Conservation (phyloP, 1,140 invertebrate species). For the Danaus melanippus region DNA sequence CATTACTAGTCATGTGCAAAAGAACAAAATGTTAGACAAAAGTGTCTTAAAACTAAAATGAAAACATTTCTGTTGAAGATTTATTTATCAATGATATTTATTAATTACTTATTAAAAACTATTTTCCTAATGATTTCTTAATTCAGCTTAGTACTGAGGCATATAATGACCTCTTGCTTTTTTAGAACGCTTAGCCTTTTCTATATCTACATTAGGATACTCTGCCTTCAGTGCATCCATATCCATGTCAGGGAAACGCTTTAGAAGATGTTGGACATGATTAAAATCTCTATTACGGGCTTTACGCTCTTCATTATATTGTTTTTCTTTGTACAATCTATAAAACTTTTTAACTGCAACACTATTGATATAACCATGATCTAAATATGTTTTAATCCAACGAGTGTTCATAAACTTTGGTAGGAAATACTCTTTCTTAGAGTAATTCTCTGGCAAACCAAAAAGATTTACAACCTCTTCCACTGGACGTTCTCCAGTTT, state of each 20-base stretch:
- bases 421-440: constrained; percentile 41
- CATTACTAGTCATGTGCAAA: too few relatives aligned
- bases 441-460: constrained; percentile 73
- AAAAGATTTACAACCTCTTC: constrained; percentile 74
- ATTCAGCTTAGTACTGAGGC: constrained; percentile 54
- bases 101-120: neutral
- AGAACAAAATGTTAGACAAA: too few relatives aligned
- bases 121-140: neutral
- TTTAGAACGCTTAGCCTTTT: constrained; percentile 73
- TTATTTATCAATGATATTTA: constrained; percentile 1
- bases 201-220: constrained; percentile 84
- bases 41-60: too few relatives aligned
- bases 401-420: constrained; percentile 74
- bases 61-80: neutral
- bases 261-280: constrained; percentile 79
- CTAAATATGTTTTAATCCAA: constrained; percentile 71
- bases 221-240: constrained; percentile 78
- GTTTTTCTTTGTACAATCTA: constrained; percentile 77
- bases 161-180: constrained; percentile 76
- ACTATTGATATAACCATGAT: constrained; percentile 73
- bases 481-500: constrained; percentile 82
- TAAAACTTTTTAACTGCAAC: constrained; percentile 77
- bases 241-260: constrained; percentile 84
- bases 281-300: constrained; percentile 74
- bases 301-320: constrained; percentile 73